These are phyloP conservation scores for Dolichopus griseipennis DNA, from an alignment of 2,888 invertebrate species.

Conservation along the genomic window DNA sequence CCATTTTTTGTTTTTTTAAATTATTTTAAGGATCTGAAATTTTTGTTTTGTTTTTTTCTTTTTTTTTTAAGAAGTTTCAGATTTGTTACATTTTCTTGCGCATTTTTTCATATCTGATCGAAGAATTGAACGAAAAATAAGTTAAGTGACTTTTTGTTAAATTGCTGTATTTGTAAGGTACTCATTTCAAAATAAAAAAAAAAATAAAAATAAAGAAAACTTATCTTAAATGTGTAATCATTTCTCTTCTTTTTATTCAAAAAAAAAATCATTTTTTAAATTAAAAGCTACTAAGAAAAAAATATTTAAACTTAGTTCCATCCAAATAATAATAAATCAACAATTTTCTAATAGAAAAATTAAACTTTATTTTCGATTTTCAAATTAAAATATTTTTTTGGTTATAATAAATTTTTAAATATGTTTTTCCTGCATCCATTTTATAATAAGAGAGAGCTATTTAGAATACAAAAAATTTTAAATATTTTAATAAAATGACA, in stretches of 20 bases:
- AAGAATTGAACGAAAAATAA: background rate
- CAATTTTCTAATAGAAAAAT: background rate
- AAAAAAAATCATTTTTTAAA: no score
- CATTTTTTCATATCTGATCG: slow-evolving; percentile 2
- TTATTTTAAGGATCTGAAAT: no score
- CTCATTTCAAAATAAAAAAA: background rate
- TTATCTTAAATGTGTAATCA: slow-evolving; percentile 4
- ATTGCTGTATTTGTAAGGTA: background rate
- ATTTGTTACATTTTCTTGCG: slow-evolving; percentile 6
- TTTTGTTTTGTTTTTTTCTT: background rate
- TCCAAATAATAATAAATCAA: background rate
- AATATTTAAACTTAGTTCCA: no score
- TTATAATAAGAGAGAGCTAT: no score
- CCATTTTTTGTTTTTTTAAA: no score
- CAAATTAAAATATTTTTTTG: no score
- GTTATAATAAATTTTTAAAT: no score
- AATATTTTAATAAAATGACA: no score
- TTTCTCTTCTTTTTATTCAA: background rate
- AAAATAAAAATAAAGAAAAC: background rate
- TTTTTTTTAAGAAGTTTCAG: background rate
- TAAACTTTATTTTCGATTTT: no score
- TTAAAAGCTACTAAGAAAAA: no score
- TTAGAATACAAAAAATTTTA: no score
- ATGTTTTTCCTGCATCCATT: no score
- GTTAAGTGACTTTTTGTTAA: background rate